These are phyloP conservation scores for Cosmia trapezina DNA, from an alignment of 2,888 invertebrate genomes.

Conservation along the genomic window DNA sequence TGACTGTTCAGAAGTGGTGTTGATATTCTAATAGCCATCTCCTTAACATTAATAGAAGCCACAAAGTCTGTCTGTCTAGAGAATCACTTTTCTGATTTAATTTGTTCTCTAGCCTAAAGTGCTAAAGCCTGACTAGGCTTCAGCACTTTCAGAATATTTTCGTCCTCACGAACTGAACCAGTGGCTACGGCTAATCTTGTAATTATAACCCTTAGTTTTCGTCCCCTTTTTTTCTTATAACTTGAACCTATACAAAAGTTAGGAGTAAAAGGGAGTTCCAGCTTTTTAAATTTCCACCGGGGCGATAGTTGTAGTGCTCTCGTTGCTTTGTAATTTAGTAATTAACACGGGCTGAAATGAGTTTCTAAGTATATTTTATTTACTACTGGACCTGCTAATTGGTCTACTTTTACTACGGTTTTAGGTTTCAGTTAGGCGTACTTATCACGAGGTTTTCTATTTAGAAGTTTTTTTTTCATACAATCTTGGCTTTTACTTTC, in stretches of 20 bases:
- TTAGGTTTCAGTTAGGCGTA: neutral
- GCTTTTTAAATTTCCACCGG: conserved; percentile 66
- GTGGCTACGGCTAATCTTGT: neutral
- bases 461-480: too few species aligned
- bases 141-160: neutral
- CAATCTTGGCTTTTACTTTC: neutral
- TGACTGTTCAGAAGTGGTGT: neutral
- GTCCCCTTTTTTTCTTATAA: conserved; percentile 14
- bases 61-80: neutral
- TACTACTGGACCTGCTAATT: conserved; percentile 9
- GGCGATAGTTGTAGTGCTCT: conserved; percentile 57
- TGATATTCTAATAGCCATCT: neutral
- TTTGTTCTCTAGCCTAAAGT: too few species aligned
- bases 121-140: too few species aligned
- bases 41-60: neutral
- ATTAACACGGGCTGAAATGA: conserved; percentile 61
- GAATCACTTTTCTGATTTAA: neutral
- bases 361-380: conserved; percentile 46
- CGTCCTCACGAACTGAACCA: neutral
- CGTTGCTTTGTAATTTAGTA: conserved; percentile 69
- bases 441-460: neutral
- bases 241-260: conserved; percentile 34
- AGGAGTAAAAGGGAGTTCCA: conserved; percentile 51
- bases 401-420: conserved; percentile 9
- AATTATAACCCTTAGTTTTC: neutral